phyloP scores from a whole-genome alignment of 2,797 vertebrate genomes.

The Otus scops region DNA sequence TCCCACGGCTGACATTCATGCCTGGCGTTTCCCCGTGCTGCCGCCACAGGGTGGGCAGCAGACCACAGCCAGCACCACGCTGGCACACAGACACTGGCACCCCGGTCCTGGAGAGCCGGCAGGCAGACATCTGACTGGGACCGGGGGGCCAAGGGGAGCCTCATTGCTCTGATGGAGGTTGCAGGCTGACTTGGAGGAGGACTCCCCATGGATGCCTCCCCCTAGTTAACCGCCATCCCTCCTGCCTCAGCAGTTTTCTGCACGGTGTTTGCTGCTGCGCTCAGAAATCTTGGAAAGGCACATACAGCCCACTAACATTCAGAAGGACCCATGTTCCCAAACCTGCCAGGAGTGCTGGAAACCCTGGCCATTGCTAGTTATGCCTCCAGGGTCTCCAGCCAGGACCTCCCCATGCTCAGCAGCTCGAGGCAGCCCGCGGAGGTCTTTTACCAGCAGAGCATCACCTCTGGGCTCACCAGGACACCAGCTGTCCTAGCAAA shows the following conservation, averaged over 20 bases:
- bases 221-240: accelerated
- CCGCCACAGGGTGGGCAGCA: not conserved
- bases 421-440: accelerated
- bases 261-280: not conserved
- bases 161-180: not conserved
- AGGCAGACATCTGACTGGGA: not conserved
- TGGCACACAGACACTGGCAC: accelerated
- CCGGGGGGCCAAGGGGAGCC: accelerated
- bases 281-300: not conserved
- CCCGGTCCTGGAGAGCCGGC: not conserved
- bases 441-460: not conserved
- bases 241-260: not conserved
- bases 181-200: not conserved
- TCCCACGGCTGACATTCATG: not conserved
- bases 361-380: not conserved
- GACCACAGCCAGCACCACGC: accelerated
- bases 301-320: accelerated
- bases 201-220: not conserved
- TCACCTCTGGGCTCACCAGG: not conserved
- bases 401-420: not conserved
- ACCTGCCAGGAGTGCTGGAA: not conserved
- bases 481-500: not conserved
- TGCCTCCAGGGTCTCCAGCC: not conserved
- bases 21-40: not conserved
- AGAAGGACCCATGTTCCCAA: not conserved